A percentile compares a stretch with the other conserved stretches of the same genome.
phyloP scores from a whole-genome alignment of 1,140 invertebrate species.

The Tetramorium alpestre region DNA sequence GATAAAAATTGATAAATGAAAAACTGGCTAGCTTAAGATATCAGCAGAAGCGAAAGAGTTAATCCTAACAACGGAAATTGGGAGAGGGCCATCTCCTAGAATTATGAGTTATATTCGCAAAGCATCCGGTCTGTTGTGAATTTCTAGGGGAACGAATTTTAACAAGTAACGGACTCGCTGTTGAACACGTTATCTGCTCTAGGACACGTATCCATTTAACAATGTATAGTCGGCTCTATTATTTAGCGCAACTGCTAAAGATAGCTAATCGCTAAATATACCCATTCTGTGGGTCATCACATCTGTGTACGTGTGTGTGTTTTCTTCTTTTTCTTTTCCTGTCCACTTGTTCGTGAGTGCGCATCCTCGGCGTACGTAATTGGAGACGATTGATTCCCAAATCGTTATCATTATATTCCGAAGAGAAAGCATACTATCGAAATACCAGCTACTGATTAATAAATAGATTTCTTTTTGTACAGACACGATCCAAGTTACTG shows the following conservation, averaged over 20 bases:
- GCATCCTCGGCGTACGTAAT: constrained; percentile 25
- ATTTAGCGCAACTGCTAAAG: constrained; percentile 81
- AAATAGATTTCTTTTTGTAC: neutral
- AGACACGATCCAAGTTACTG: constrained; percentile 1
- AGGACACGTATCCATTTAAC: constrained; percentile 80
- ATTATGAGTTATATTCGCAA: constrained; percentile 13
- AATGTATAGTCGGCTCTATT: constrained; percentile 82
- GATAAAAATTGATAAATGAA: neutral
- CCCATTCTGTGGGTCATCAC: constrained; percentile 74
- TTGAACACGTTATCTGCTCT: constrained; percentile 74
- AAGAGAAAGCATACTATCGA: constrained; percentile 1
- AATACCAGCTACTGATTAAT: constrained; percentile 5
- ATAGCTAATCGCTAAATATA: constrained; percentile 81
- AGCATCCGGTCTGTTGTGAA: constrained; percentile 55
- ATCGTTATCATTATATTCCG: neutral
- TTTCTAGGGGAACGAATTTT: constrained; percentile 66
- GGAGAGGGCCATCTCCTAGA: neutral
- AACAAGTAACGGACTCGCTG: constrained; percentile 55
- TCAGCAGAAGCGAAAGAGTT: neutral
- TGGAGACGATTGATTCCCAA: constrained; percentile 5
- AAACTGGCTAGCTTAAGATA: neutral
- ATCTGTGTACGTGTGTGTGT: constrained; percentile 66
- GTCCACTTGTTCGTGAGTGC: constrained; percentile 17
- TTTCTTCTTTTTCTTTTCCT: constrained; percentile 44
- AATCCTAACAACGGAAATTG: constrained; percentile 10